Base-by-base conservation (phyloP, 2,797 vertebrate genomes). In the Ispidina picta region DNA sequence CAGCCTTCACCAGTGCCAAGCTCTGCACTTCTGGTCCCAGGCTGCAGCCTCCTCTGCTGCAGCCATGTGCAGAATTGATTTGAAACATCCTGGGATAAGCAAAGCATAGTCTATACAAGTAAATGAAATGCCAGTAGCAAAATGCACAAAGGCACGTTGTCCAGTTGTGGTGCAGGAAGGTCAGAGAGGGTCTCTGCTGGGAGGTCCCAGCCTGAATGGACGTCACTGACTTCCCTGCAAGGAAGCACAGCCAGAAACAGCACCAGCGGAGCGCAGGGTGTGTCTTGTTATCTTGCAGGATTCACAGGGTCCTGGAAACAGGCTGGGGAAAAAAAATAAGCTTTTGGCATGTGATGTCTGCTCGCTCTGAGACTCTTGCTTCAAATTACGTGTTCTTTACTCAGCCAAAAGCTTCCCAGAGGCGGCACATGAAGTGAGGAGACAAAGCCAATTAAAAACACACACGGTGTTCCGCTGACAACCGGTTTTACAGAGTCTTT, bases 261-360 rank as follows among this genome's bases (percentile, higher is more conserved):
- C 23, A 5, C n/a, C 2, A 8, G n/a, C 11, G 0, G 2, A 1
- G 48, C 5, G 5, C 46, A 21, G 46, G 46, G 9, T 28, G 16
- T 14, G 3, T 46, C n/a, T 33, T n/a, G 13, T 65, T 31, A 65
- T 43, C 22, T n/a, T 10, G 10, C 21, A 65, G n/a, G 63, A 46
- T 23, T 46, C 63, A 46, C n/a, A 46, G 63, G 5, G 20, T 64
- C 43, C n/a, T 26, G 63, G 63, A 23, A 33, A 19, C n/a, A 19
- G 22, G 33, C 15, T 3, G 4, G n/a, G 23, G 23, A 4, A 52
- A 52, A 29, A 15, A 68, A 28, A 18, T 41, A 7, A 23, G 13
- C 23, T 39, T 41, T 25, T 54, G 35, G 49, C 28, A 12, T 25
- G 15, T 39, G 48, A 29, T 5, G 5, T 33, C 25, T 68, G 33